phyloP scores from a whole-genome alignment of 2,888 invertebrate species.

The Oligia latruncula region DNA sequence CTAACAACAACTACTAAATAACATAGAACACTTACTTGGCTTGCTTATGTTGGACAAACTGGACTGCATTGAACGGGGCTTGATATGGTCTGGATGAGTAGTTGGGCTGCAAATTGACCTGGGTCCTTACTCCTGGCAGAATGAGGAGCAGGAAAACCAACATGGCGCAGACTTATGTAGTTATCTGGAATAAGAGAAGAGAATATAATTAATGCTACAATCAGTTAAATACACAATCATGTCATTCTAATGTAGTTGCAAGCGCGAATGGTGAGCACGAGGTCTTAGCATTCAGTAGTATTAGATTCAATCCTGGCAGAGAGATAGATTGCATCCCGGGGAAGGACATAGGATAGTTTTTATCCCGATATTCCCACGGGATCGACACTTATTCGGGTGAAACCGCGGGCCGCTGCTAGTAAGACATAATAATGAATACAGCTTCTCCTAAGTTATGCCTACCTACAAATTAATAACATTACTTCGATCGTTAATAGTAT shows the following conservation, averaged over 20 bases:
- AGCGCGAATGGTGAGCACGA: background rate
- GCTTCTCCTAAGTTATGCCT: background rate
- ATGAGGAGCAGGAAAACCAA: slow-evolving; percentile 65
- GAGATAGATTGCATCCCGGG: too few species aligned
- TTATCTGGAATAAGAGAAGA: slow-evolving; percentile 46
- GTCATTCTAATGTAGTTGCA: background rate
- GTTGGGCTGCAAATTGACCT: slow-evolving; percentile 74
- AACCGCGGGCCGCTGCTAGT: too few species aligned
- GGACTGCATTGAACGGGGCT: slow-evolving; percentile 68
- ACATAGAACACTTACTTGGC: slow-evolving; percentile 75
- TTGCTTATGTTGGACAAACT: slow-evolving; percentile 74
- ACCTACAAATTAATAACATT: background rate
- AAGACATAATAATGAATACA: background rate
- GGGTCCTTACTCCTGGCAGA: slow-evolving; percentile 64
- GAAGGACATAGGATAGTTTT: too few species aligned
- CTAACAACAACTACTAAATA: background rate
- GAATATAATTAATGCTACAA: background rate
- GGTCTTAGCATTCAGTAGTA: background rate
- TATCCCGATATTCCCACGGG: too few species aligned
- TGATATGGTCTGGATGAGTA: slow-evolving; percentile 49
- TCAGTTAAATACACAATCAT: too few species aligned
- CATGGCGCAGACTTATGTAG: slow-evolving; percentile 41
- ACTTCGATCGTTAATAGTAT: background rate
- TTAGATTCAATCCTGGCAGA: background rate
- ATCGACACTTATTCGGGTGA: too few species aligned